phyloP scores from a whole-genome alignment of 1,140 invertebrate species.

The Mylabris phalerata region DNA sequence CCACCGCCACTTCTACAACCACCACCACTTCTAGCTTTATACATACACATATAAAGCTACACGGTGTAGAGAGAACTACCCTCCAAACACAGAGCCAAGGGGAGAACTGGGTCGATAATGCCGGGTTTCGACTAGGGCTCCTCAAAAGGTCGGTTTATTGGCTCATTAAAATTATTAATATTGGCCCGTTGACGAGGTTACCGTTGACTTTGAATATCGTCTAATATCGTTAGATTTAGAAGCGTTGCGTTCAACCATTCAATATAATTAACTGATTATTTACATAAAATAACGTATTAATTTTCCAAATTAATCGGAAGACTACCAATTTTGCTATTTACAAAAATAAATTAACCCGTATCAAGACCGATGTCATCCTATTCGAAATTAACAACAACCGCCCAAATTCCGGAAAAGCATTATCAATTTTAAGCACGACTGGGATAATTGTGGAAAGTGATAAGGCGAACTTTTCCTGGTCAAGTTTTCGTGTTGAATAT shows the following conservation, averaged over 20 bases:
- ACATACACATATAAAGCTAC: neutral
- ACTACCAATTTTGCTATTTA: slow-evolving; percentile 6
- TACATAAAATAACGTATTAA: slow-evolving; percentile 12
- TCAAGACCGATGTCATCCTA: neutral
- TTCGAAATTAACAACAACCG: neutral
- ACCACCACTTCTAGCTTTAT: neutral
- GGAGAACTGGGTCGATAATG: slow-evolving; percentile 14
- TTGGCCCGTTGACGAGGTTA: slow-evolving; percentile 8
- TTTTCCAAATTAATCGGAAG: slow-evolving; percentile 12
- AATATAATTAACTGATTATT: slow-evolving; percentile 13
- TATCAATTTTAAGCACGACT: neutral
- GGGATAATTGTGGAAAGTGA: neutral
- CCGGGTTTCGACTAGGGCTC: slow-evolving; percentile 15
- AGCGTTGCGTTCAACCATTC: neutral
- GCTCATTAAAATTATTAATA: slow-evolving; percentile 22
- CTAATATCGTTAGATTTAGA: slow-evolving; percentile 14
- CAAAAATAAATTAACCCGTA: slow-evolving; percentile 1
- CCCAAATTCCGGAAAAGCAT: neutral
- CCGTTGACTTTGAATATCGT: slow-evolving; percentile 13
- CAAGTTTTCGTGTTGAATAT: neutral
- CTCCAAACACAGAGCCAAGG: neutral
- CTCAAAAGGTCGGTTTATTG: slow-evolving; percentile 20
- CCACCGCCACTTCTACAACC: neutral
- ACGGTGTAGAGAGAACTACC: neutral
- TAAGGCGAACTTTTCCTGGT: neutral